Base-by-base conservation (phyloP, 2,113 vertebrate species). In the Leptosomus discolor region DNA sequence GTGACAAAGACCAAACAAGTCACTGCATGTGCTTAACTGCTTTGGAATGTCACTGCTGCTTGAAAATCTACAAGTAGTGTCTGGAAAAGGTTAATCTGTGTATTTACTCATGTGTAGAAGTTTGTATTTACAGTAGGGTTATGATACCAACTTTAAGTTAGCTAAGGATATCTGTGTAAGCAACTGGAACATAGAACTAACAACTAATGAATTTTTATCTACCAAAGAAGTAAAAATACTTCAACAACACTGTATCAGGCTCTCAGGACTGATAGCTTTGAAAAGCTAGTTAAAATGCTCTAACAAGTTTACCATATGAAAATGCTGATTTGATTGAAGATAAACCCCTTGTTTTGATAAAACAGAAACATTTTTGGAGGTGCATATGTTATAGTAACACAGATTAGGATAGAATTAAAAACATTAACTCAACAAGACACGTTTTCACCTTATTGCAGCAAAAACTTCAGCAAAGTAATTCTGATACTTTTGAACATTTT, bases 61-160 rank as follows among this genome's bases (percentile, higher is more conserved):
- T 97, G 94, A 95, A 97, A 97, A 98, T 97, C 96, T 97, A 96
- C 92, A 98, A 95, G 96, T 79, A 95, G 90, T 95, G 84, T 58
- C 96, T 97, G 95, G 92, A 97, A 98, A 97, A 98, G 96, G 97
- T 97, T 98, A 98, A 98, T 98, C 97, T 98, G 93, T n/a, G 58
- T 95, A 97, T 96, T 97, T 98, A 97, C 91, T 97, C 53, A 36
- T 88, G 93, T 95, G 96, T 91, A 97, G 95, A 97, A 98, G 95
- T 98, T 98, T 98, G 94, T 98, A 92, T 98, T 98, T 98, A 98
- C 97, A 97, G 74, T 97, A 96, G 94, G 79, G 91, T 97, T 98
- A 98, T 95, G 94, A 97, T 97, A 96, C 94, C 97, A 95, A 98
- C 97, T 98, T 97, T 87, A 97, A 97, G 96, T 97, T 96, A 98